phyloP scores from a whole-genome alignment of 2,797 vertebrate genomes.

The Gymnoscopelus braueri region DNA sequence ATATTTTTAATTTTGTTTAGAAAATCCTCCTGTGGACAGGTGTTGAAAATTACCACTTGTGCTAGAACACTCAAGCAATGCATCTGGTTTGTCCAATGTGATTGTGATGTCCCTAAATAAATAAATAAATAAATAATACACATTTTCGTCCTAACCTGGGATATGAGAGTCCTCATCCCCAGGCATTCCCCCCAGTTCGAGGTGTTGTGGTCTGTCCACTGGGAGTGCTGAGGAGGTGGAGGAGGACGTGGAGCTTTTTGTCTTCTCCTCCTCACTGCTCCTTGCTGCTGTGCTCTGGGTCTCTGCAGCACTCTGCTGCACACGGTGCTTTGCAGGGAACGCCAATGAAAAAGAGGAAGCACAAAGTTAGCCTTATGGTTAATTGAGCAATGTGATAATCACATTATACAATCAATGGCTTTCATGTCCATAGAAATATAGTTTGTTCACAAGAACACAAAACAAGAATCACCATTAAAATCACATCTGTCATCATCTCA shows the following conservation, averaged over 20 bases:
- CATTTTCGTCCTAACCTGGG: conserved; percentile 74
- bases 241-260: conserved; percentile 27
- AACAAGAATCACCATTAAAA: neutral
- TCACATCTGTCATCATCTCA: too few relatives aligned
- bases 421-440: neutral
- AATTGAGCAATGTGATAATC: neutral
- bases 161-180: conserved; percentile 41
- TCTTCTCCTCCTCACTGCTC: conserved; percentile 46
- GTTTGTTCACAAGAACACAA: neutral
- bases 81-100: too few relatives aligned
- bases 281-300: conserved; percentile 26
- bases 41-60: too few relatives aligned
- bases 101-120: too few relatives aligned
- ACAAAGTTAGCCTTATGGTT: neutral
- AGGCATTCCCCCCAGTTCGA: conserved; percentile 21
- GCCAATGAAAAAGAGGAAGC: conserved; percentile 5
- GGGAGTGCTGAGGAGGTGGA: conserved; percentile 57
- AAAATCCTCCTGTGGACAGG: too few relatives aligned
- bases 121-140: too few relatives aligned
- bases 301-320: conserved; percentile 50
- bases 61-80: too few relatives aligned
- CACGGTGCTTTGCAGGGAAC: conserved; percentile 63
- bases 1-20: too few relatives aligned
- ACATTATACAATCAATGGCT: neutral
- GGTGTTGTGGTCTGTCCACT: conserved; percentile 56